Conservation (phyloP, 2,797 vertebrate genomes). For the Eidolon dupreanum region DNA sequence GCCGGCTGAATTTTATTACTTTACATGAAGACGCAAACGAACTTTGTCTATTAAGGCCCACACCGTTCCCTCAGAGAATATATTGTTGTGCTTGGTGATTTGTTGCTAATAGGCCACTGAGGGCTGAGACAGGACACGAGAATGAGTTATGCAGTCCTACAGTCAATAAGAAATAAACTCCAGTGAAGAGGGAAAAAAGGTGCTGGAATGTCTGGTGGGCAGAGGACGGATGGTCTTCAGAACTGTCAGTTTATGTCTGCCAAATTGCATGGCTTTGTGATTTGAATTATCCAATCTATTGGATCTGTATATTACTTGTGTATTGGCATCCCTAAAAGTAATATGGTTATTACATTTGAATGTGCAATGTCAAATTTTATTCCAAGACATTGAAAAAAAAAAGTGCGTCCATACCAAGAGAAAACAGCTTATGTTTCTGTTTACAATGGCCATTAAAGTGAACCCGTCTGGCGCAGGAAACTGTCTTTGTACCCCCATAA, state of each 20-base stretch:
- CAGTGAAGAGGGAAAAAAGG: not conserved
- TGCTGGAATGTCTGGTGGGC: not conserved
- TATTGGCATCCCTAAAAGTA: not conserved
- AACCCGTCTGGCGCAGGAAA: not conserved
- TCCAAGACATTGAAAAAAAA: not conserved
- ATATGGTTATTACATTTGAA: not conserved
- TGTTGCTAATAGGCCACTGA: slow-evolving; percentile 76
- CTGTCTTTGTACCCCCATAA: not conserved
- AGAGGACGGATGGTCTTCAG: not conserved
- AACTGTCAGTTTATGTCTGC: not conserved
- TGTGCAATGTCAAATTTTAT: not conserved
- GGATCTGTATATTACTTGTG: not conserved
- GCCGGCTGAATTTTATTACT: slow-evolving; percentile 48
- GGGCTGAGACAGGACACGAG: slow-evolving; percentile 13
- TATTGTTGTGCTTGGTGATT: slow-evolving; percentile 72
- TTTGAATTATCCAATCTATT: slow-evolving; percentile 43
- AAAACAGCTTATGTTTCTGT: not conserved
- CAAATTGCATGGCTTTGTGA: not conserved
- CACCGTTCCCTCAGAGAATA: slow-evolving; percentile 43
- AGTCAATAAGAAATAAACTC: not conserved
- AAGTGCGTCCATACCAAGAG: not conserved
- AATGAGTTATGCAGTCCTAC: slow-evolving; percentile 71
- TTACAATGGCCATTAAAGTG: not conserved
- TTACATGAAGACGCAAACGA: slow-evolving; percentile 41
- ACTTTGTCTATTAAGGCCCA: slow-evolving; percentile 7